A percentile compares a stretch with the other conserved stretches of the same genome.
phyloP scores from a whole-genome alignment of 53 echinoderm and acorn worm species.

The Apostichopus leukothele region DNA sequence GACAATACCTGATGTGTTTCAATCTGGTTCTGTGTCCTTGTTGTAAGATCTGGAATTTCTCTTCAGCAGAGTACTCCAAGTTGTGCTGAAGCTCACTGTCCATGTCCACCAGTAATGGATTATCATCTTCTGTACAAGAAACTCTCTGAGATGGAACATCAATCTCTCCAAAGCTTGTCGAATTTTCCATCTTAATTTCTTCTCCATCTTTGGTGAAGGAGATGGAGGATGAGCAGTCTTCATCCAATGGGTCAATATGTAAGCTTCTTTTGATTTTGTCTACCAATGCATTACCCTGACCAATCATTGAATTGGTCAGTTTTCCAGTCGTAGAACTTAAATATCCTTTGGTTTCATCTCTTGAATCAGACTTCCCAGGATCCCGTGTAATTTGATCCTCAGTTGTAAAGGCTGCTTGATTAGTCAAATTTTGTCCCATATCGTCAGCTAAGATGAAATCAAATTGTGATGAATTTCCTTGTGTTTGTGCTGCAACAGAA shows the following conservation, averaged over 20 bases:
- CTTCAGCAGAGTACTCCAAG: too few relatives aligned
- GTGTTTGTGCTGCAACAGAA: background rate
- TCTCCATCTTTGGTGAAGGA: too few relatives aligned
- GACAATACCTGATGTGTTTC: too few relatives aligned
- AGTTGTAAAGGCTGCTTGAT: background rate
- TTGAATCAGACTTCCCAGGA: background rate
- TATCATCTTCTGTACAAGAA: too few relatives aligned
- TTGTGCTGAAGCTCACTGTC: too few relatives aligned
- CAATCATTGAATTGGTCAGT: slow-evolving; percentile 3
- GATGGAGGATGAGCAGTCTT: background rate
- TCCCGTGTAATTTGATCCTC: background rate
- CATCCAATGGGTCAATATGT: background rate
- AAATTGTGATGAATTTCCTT: slow-evolving; percentile 41
- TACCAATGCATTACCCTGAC: slow-evolving; percentile 41
- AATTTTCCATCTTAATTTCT: too few relatives aligned
- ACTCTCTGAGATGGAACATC: too few relatives aligned
- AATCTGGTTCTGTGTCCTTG: too few relatives aligned
- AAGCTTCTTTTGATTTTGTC: slow-evolving; percentile 41
- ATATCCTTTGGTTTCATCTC: slow-evolving; percentile 1
- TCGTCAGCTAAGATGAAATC: slow-evolving; percentile 29
- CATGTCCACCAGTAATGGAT: too few relatives aligned
- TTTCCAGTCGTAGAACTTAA: background rate
- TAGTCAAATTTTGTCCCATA: slow-evolving; percentile 25
- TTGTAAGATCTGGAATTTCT: too few relatives aligned
- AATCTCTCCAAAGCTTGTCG: too few relatives aligned